Base-by-base conservation (phyloP, 2,113 vertebrate genomes). In the Diphyllodes magnificus region DNA sequence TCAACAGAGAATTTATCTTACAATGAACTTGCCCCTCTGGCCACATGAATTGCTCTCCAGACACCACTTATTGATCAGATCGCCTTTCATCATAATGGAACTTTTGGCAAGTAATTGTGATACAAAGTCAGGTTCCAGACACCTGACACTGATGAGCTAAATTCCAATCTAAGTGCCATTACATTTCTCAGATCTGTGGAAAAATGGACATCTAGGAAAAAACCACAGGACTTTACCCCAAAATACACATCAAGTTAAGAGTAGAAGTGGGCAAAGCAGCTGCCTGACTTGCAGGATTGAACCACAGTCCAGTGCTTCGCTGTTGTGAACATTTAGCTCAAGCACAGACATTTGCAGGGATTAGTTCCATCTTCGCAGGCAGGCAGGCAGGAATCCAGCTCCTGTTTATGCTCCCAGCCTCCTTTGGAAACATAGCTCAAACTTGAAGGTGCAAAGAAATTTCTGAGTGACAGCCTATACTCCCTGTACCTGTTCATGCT, bases 221-320 rank as follows among this genome's bases (percentile, higher is more conserved):
- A 56, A 10, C 0, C 2, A 49, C 7, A n/a, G 9, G n/a, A 37
- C n/a, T 66, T 71, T 54, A 79, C 23, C 44, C 69, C 1, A n/a
- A 75, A 92, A 53, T 25, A 47, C 7, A 8, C 15, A 54, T 23
- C 33, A 35, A 14, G 30, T 45, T 65, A 60, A 39, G 19, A 63
- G 33, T 0, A 71, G 35, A 72, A 40, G 24, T 1, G 2, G 44
- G 15, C 51, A 63, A 50, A 75, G 84, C 60, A 81, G 28, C 33
- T 73, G 80, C 44, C 49, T 35, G 68, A 63, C 60, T 91, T n/a
- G 13, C 50, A 86, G 42, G 33, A 81, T 33, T 4, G 3, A 35
- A 57, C 15, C 54, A 40, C 6, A 35, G n/a, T 28, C 57, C 44
- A 30, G 49, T 22, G 31, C n/a, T 60, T 88, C 21, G 6, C n/a